Conservation (phyloP, 2,113 vertebrate genomes). For the Sterrhoptilus dennistouni region DNA sequence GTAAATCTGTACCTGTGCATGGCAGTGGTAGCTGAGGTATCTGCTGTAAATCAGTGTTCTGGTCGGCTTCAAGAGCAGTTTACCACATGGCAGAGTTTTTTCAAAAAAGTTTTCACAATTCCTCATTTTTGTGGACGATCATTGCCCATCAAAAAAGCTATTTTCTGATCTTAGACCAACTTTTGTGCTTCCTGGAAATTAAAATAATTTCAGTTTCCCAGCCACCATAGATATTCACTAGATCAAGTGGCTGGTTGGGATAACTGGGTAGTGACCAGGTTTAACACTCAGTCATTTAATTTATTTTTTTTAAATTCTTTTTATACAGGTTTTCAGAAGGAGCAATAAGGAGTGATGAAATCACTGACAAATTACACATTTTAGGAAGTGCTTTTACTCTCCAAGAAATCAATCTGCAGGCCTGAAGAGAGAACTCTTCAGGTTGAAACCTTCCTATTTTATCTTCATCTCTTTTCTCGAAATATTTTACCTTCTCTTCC, state of each 20-base stretch:
- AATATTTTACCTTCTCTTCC: background rate
- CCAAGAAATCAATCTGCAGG: background rate
- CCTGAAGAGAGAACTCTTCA: background rate
- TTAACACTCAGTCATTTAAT: background rate
- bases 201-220: background rate
- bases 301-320: background rate
- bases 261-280: background rate
- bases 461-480: background rate
- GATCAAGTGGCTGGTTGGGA: background rate
- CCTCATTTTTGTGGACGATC: background rate
- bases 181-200: background rate
- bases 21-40: background rate
- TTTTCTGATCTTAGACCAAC: fast-evolving
- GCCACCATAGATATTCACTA: background rate
- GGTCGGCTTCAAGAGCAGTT: background rate
- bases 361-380: background rate
- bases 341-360: background rate
- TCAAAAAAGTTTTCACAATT: background rate
- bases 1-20: fast-evolving
- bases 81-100: background rate
- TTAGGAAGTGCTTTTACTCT: background rate
- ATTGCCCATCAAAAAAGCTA: background rate
- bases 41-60: background rate
- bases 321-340: background rate
- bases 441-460: background rate